Evolutionary conservation across 2,888 invertebrate species (phyloP).

Genomic region (Heliconius ismenius): DNA sequence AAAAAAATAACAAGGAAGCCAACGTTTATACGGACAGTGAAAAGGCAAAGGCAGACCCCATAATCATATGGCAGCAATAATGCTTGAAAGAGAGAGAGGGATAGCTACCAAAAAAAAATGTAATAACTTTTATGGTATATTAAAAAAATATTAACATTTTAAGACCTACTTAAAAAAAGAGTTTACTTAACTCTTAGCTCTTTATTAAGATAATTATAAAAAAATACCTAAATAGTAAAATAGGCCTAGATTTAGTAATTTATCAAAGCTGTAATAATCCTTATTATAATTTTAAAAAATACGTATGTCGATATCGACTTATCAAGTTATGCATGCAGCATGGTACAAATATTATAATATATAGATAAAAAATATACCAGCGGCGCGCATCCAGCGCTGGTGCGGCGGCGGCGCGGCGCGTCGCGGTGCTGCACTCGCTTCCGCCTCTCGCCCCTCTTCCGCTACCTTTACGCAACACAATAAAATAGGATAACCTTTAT

Average conservation of each 20-base stretch:
- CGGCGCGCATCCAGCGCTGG: constrained; percentile 76
- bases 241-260: background rate
- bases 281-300: too few relatives aligned
- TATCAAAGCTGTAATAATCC: background rate
- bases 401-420: constrained; percentile 54
- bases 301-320: too few relatives aligned
- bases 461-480: constrained; percentile 53
- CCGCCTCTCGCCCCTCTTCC: constrained; percentile 91
- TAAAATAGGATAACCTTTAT: background rate
- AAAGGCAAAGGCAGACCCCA: background rate
- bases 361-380: constrained; percentile 54
- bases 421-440: constrained; percentile 81
- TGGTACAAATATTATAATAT: background rate
- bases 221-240: background rate
- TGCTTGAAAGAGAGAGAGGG: background rate
- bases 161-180: background rate
- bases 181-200: background rate
- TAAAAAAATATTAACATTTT: background rate
- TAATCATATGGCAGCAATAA: background rate
- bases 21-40: too few relatives aligned
- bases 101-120: background rate
- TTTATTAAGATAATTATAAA: background rate
- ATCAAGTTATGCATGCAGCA: background rate
- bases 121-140: background rate
- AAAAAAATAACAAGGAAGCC: too few relatives aligned